Conservation (phyloP, 1,140 invertebrate genomes). For the Ruditapes philippinarum region DNA sequence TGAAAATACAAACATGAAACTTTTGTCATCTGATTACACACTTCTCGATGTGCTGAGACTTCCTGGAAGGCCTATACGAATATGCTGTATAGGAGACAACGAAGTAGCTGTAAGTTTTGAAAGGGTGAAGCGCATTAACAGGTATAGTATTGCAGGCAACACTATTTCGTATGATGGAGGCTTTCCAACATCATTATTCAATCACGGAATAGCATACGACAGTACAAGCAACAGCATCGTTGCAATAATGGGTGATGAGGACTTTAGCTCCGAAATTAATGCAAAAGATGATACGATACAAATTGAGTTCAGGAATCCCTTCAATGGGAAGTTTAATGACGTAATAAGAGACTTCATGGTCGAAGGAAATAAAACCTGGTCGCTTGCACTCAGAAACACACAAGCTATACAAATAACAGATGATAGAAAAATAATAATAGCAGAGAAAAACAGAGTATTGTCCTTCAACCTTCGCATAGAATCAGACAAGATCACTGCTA, state of each 20-base stretch:
- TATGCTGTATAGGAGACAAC: not conserved
- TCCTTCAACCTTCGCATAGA: not conserved
- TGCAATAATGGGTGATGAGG: not conserved
- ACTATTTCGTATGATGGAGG: not conserved
- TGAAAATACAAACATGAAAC: not conserved
- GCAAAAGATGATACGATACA: not conserved
- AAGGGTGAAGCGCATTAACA: not conserved
- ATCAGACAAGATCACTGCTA: not conserved
- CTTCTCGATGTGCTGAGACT: not conserved
- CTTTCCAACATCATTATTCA: not conserved
- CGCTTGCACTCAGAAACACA: not conserved
- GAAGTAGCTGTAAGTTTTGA: not conserved
- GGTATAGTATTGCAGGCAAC: not conserved
- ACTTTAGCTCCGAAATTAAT: not conserved
- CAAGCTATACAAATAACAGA: not conserved
- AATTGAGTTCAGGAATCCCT: not conserved
- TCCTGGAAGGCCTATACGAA: not conserved
- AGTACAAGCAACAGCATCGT: not conserved
- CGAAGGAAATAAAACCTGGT: not conserved
- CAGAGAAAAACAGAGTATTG: not conserved
- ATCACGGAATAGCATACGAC: not conserved
- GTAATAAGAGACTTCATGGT: not conserved
- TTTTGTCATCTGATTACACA: not conserved
- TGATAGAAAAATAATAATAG: not conserved
- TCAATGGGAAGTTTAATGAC: not conserved